Conservation (phyloP, 2,888 invertebrate genomes). For the Scaptomyza parva region DNA sequence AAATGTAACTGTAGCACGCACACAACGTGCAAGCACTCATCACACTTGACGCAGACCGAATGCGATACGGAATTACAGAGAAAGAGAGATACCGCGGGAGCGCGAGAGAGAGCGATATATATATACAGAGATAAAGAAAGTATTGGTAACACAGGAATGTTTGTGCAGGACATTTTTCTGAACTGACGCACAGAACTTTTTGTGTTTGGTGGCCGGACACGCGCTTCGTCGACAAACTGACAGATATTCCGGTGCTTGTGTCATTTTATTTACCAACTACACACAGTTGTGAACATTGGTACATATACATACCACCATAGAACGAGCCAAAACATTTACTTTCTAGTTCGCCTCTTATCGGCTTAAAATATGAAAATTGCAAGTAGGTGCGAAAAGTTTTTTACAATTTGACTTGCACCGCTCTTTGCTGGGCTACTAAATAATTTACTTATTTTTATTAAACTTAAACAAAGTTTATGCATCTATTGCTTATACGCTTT, state of each 20-base stretch:
- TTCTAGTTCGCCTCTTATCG: slow-evolving; percentile 68
- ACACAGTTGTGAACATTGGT: slow-evolving; percentile 16
- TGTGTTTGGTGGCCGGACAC: slow-evolving; percentile 59
- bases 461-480: slow-evolving; percentile 55
- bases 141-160: slow-evolving; percentile 3
- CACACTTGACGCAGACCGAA: neutral
- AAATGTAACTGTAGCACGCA: slow-evolving; percentile 75
- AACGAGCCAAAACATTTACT: slow-evolving; percentile 16
- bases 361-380: slow-evolving; percentile 79
- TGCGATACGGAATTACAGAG: too few species aligned
- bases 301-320: too few species aligned
- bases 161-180: slow-evolving; percentile 56
- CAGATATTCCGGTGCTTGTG: slow-evolving; percentile 84
- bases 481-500: neutral
- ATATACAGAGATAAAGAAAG: neutral
- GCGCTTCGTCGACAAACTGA: slow-evolving; percentile 74
- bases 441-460: slow-evolving; percentile 73
- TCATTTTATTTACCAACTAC: slow-evolving; percentile 69
- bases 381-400: slow-evolving; percentile 69
- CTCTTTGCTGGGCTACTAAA: slow-evolving; percentile 50
- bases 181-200: slow-evolving; percentile 59
- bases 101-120: neutral
- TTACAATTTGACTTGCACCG: neutral
- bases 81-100: too few species aligned
- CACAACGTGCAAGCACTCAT: slow-evolving; percentile 66